A percentile compares a stretch with the other conserved stretches of the same genome.
phyloP scores from a whole-genome alignment of 2,888 invertebrate species.

The Itoplectis maculator region DNA sequence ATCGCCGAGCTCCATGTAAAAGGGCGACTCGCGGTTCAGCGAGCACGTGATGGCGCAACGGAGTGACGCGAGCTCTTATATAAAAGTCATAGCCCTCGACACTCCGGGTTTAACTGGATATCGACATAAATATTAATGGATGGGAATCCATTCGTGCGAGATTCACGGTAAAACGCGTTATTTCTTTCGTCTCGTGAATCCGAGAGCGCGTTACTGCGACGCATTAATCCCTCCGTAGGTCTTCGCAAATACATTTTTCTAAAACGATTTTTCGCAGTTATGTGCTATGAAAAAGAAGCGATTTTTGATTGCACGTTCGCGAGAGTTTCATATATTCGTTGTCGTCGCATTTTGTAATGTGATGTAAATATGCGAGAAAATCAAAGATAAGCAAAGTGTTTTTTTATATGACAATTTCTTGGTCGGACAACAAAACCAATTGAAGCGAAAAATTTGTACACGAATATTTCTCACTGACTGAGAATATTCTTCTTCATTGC shows the following conservation, averaged over 20 bases:
- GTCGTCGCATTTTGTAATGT: too few relatives aligned
- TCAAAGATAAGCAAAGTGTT: too few relatives aligned
- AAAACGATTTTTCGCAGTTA: not conserved
- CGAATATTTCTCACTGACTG: too few relatives aligned
- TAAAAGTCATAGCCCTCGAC: constrained; percentile 68
- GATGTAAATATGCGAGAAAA: too few relatives aligned
- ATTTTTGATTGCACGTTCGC: too few relatives aligned
- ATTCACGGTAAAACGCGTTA: constrained; percentile 45
- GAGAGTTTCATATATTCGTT: too few relatives aligned
- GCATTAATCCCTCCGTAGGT: constrained; percentile 20
- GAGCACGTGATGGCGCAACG: constrained; percentile 64
- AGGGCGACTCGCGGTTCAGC: constrained; percentile 65
- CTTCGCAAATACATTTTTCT: constrained; percentile 9
- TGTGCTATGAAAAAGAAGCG: not conserved
- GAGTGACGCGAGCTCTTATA: constrained; percentile 65
- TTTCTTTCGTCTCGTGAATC: constrained; percentile 31
- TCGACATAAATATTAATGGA: constrained; percentile 69
- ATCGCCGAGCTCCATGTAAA: constrained; percentile 41
- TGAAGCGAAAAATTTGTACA: too few relatives aligned
- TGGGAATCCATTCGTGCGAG: constrained; percentile 64
- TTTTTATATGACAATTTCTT: too few relatives aligned
- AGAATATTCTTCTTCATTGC: too few relatives aligned
- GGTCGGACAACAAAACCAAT: too few relatives aligned
- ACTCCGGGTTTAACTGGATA: constrained; percentile 61
- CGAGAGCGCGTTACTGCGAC: constrained; percentile 15